phyloP scores from a whole-genome alignment of 64 coral and sea anemone genomes.

The Acropora tenuis region DNA sequence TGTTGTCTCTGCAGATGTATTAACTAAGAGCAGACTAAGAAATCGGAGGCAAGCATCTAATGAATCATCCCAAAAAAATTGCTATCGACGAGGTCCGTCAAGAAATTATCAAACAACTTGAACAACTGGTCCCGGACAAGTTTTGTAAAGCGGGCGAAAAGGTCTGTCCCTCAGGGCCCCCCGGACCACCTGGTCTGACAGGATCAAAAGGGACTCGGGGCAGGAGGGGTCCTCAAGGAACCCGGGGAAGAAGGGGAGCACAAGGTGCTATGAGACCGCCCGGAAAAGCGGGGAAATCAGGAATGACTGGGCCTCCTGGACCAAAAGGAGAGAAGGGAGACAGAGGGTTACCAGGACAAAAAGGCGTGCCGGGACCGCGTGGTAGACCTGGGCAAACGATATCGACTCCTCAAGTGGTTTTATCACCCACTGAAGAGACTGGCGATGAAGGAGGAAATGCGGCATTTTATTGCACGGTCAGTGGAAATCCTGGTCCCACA shows the following conservation, averaged over 20 bases:
- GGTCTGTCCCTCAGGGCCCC: conserved; percentile 16
- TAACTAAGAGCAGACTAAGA: neutral
- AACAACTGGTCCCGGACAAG: neutral
- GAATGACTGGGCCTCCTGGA: neutral
- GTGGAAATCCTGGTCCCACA: conserved; percentile 35
- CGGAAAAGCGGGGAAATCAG: neutral
- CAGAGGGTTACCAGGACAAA: conserved; percentile 26
- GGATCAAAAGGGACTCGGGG: conserved; percentile 25
- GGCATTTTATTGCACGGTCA: conserved; percentile 39
- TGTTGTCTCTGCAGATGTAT: neutral
- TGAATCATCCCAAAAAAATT: neutral
- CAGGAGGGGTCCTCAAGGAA: conserved; percentile 26
- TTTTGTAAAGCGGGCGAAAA: conserved; percentile 24
- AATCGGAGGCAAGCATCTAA: neutral
- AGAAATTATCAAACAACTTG: neutral
- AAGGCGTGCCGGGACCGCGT: conserved; percentile 37
- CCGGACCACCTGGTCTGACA: conserved; percentile 9
- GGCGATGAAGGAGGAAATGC: conserved; percentile 23
- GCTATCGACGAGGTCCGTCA: neutral
- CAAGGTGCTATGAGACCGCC: conserved; percentile 31
- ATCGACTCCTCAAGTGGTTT: conserved; percentile 1
- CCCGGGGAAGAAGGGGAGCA: neutral
- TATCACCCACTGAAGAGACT: conserved; percentile 47
- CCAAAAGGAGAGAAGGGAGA: conserved; percentile 16
- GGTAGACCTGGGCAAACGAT: conserved; percentile 47